These are phyloP conservation scores for Ageneiosus marmoratus DNA, from an alignment of 2,113 vertebrate genomes.

Conservation along the genomic window DNA sequence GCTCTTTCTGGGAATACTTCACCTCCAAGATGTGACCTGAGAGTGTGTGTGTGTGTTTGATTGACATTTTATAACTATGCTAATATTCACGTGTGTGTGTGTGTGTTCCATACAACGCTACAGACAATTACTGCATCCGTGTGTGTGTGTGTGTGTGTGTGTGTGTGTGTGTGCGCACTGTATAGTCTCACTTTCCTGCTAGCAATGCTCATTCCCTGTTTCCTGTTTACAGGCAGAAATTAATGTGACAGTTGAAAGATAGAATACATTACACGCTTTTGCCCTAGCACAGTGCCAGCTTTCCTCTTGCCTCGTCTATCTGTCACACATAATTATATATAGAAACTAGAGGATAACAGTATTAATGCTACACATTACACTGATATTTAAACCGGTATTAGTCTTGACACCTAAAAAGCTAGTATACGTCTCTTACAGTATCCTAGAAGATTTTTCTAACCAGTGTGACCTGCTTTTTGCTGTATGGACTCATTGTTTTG, in stretches of 20 bases:
- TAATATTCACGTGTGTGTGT: conserved; percentile 5
- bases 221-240: conserved; percentile 33
- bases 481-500: not conserved
- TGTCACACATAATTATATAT: conserved; percentile 1
- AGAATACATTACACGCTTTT: conserved; percentile 37
- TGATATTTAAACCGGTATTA: not conserved
- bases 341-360: not conserved
- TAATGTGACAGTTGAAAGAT: conserved; percentile 48
- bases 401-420: conserved; percentile 1
- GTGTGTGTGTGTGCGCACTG: not conserved
- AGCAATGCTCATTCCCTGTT: conserved; percentile 6
- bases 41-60: no score
- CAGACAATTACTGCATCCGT: not conserved
- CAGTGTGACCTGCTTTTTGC: not conserved
- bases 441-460: not conserved
- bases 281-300: conserved; percentile 31
- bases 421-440: not conserved
- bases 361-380: not conserved
- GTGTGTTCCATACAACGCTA: conserved; percentile 3
- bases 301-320: conserved; percentile 13
- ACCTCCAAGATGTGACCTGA: conserved; percentile 33
- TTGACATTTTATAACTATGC: no score
- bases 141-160: not conserved
- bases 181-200: not conserved
- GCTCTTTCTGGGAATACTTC: conserved; percentile 38